Conservation (phyloP, 2,888 invertebrate genomes). For the Entomobrya proxima region DNA sequence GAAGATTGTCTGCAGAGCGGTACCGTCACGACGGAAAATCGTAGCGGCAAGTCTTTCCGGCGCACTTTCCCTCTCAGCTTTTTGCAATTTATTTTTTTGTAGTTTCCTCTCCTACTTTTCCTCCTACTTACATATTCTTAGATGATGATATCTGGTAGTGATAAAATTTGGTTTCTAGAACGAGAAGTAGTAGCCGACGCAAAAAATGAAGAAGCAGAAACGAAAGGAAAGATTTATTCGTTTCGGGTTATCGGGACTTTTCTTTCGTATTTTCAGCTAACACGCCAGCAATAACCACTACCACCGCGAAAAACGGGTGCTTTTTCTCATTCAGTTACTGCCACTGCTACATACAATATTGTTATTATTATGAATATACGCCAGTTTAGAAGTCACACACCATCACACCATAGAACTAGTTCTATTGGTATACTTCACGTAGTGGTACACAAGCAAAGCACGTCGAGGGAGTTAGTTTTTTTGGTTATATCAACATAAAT, state of each 20-base stretch:
- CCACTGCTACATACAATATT: neutral
- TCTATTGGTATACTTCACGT: neutral
- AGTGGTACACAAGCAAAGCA: neutral
- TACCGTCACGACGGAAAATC: slow-evolving; percentile 29
- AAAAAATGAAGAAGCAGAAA: slow-evolving; percentile 48
- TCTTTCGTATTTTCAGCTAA: slow-evolving; percentile 48
- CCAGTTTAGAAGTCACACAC: slow-evolving; percentile 3
- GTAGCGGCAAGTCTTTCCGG: slow-evolving; percentile 13
- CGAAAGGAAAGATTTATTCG: slow-evolving; percentile 55
- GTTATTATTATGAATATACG: neutral
- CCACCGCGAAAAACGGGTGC: slow-evolving; percentile 41
- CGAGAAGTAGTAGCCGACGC: slow-evolving; percentile 1
- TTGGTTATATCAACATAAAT: slow-evolving; percentile 32
- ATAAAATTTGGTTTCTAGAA: slow-evolving; percentile 46
- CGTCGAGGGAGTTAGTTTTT: slow-evolving; percentile 1
- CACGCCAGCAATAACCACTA: slow-evolving; percentile 62
- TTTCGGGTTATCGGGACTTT: slow-evolving; percentile 60
- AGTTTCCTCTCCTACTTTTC: slow-evolving; percentile 4
- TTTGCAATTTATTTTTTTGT: slow-evolving; percentile 16
- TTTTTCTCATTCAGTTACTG: slow-evolving; percentile 30
- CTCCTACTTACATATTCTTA: neutral
- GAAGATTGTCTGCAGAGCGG: slow-evolving; percentile 58
- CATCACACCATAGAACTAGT: neutral
- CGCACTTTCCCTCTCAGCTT: neutral
- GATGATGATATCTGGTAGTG: slow-evolving; percentile 30